Evolutionary conservation across 30 jellyfish, hydroid and myxozoan species (phyloP), one percentile per base, ranked within the genome.

Genomic region (Phacellophora camtschatica): DNA sequence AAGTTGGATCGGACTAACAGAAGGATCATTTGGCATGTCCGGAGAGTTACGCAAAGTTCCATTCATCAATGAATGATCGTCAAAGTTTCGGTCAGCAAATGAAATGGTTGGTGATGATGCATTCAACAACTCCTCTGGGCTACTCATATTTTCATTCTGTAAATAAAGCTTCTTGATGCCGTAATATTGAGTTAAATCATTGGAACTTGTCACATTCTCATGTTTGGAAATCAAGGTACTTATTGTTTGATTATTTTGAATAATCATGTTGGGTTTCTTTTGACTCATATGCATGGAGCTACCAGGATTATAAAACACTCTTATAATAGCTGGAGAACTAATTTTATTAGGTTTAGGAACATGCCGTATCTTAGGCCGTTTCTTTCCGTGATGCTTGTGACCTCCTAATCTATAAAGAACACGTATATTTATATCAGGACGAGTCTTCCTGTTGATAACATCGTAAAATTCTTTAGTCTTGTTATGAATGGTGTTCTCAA

Each of bases 341-440:
- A 32, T 32, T 29, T 12, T 22, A 6, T 24, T 18, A 4, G 35
- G 6, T 25, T 28, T 22, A 2, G 51, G 36, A 4, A 9, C 9
- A 16, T 46, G 71, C 50, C n/a, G 28, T 10, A 34, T 65, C n/a
- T 6, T 71, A 11, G 66, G 72, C n/a, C 31, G 41, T 25, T 32
- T 39, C n/a, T 71, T 70, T 67, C 49, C 64, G 35, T 22, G 71
- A 43, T 63, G 66, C 53, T 46, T 11, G 9, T 43, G 58, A 35
- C 50, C 29, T 2, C 90, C 82, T 16, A 35, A 28, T 37, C 37
- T 77, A 49, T 77, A 77, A 53, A 61, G 55, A 46, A 77, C 90
- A 23, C 67, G 42, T 13, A 77, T 39, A n/a, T 81, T 77, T 8
- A 77, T n/a, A 24, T 77, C 77, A 10, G 90, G 90, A 16, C 50